Evolutionary conservation across 2,888 invertebrate species (phyloP), one percentile per base, ranked within the genome.

Genomic region (Dolomedes plantarius): DNA sequence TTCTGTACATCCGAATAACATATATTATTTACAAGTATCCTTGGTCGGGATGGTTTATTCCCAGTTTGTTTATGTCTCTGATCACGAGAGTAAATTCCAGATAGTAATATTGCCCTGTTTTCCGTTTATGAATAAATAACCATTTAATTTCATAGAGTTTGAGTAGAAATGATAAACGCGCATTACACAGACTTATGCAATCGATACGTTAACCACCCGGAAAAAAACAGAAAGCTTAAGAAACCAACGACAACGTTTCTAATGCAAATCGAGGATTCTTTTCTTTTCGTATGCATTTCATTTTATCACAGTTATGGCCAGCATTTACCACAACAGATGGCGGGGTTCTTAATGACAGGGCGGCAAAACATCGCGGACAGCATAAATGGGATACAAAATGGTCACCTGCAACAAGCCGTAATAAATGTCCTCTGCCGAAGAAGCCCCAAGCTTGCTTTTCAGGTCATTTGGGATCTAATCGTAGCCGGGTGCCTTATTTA

Each of bases 341-440:
- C 23, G 19, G 19, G 23, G 19, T 23, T 56, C 6, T 3, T 56
- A 56, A 56, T 56, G 56, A 56, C 6, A 56, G 56, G 56, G 56
- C 56, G 56, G 23, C 23, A 23, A 2, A 23, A 23, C 23, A 23
- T 5, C 23, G 56, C 23, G 56, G 56, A 56, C 56, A 56, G 23
- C 23, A 23, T 19, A 23, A 56, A 56, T 56, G 16, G 23, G 56
- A 19, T 19, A 19, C 56, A 23, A 19, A 56, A 56, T 56, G 56
- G 56, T 56, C 56, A 56, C 56, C 56, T 56, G 56, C 56, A 56
- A 56, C 56, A 56, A 56, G 56, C 56, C 11, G 11, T 56, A 56
- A 56, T 56, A 56, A 56, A 56, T 56, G 56, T 56, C 23, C 23
- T 23, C 56, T 23, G 3, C 6, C 5, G 23, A 56, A 23, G 56